These are phyloP conservation scores for Acrobasis suavella DNA, from an alignment of 2,888 invertebrate genomes.

Conservation along the genomic window DNA sequence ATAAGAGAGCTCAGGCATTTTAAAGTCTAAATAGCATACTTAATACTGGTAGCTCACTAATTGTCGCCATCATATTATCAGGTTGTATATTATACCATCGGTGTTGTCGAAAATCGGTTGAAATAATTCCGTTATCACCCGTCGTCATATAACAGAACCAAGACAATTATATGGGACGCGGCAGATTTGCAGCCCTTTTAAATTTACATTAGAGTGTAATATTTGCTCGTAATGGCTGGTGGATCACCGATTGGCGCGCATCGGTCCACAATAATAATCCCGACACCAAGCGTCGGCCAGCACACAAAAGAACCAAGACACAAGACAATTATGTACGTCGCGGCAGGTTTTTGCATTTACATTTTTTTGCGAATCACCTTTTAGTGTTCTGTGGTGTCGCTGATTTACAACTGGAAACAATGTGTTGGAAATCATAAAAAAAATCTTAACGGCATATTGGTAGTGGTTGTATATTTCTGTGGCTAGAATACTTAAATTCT, in stretches of 20 bases:
- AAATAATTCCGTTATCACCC: no score
- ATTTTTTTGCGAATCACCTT: slow-evolving; percentile 4
- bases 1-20: no score
- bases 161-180: slow-evolving; percentile 24
- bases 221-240: slow-evolving; percentile 35
- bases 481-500: no score
- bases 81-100: no score
- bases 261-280: slow-evolving; percentile 48
- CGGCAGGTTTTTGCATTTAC: slow-evolving; percentile 16
- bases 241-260: slow-evolving; percentile 37
- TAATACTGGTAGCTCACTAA: no score
- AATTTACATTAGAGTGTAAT: not conserved
- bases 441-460: no score
- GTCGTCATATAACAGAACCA: slow-evolving; percentile 42
- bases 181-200: slow-evolving; percentile 18
- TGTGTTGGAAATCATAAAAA: not conserved
- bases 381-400: slow-evolving; percentile 3
- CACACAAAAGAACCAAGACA: slow-evolving; percentile 42
- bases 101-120: no score
- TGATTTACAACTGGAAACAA: slow-evolving; percentile 8
- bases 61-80: no score
- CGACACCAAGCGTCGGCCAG: slow-evolving; percentile 43
- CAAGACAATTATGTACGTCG: slow-evolving; percentile 26
- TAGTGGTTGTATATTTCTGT: no score
- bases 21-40: no score